These are phyloP conservation scores for Phodopus roborovskii DNA, from an alignment of 2,113 vertebrate genomes.

Conservation along the genomic window DNA sequence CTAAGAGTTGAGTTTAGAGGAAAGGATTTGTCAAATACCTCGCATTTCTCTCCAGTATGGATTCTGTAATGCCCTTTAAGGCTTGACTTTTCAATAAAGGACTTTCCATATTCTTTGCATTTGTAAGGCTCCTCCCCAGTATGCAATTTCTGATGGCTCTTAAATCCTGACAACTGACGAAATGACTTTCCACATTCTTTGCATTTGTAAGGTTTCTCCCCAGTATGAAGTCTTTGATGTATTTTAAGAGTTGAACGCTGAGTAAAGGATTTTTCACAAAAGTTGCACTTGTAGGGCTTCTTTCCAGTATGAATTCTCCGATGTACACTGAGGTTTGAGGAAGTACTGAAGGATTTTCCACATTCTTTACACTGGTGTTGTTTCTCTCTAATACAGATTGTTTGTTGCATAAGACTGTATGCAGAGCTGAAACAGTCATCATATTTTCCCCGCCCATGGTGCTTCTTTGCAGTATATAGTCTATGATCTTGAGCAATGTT, in stretches of 20 bases:
- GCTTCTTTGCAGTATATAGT: background rate
- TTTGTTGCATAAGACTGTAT: background rate
- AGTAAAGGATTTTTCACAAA: background rate
- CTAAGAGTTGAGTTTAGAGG: background rate
- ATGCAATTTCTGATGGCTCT: background rate
- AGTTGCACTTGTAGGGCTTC: background rate
- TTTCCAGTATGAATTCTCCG: background rate
- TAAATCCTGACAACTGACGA: background rate
- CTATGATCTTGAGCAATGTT: background rate
- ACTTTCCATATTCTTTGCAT: background rate
- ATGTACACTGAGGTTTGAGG: background rate
- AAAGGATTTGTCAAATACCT: background rate
- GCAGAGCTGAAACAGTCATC: background rate
- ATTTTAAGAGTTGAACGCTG: background rate
- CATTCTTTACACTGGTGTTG: background rate
- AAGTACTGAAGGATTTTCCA: background rate
- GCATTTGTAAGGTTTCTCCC: background rate
- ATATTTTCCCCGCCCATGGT: background rate
- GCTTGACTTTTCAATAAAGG: background rate
- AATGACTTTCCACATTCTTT: background rate
- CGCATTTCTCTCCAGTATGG: background rate
- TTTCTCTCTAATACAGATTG: background rate
- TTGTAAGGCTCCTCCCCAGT: background rate
- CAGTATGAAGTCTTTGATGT: background rate
- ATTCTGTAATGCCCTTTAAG: background rate